Base-by-base conservation (phyloP, 2,888 invertebrate species). In the Cataglyphis albicans region DNA sequence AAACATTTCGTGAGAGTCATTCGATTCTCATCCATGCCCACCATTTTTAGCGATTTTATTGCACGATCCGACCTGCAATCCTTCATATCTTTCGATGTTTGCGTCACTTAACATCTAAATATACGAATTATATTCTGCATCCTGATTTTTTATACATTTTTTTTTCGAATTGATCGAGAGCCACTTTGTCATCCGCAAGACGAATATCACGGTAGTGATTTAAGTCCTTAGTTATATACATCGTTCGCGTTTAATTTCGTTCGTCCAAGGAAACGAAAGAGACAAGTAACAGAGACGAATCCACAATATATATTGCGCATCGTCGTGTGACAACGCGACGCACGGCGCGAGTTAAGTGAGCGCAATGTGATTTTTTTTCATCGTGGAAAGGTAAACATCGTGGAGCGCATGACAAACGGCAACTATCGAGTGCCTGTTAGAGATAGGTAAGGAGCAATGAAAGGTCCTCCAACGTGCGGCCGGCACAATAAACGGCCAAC, bases 381-480 rank as follows among this genome's bases (percentile, higher is more conserved):
- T 57, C 35, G 82, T 55, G 78, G 72, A 81, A 83, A 83, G 70
- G 78, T 84, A 88, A 88, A 86, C 80, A 84, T 25, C 55, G 59
- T 67, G 76, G 65, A 87, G 84, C 78, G 81, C 73, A 86, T 85
- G 83, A 86, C 85, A 88, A 86, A 89, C 84, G 87, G 86, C 86
- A 88, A 87, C 86, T 88, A 87, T 89, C 86, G 86, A 89, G 90
- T 84, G 86, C 73, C 82, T 85, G 85, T 87, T 84, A 87, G 84
- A 87, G 85, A 83, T 75, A 83, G 76, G 84, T 84, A 85, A 86
- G 87, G 64, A 87, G 88, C 84, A 88, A 86, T 73, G 91, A 88
- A 88, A 88, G 87, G 82, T 87, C 76, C 87, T 90, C 86, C 55
- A 88, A 67, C 80, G 68, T 72, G 82, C 65, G 55, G 15, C 83